phyloP scores from a whole-genome alignment of 2,797 vertebrate species.

The Crypturellus tataupa region DNA sequence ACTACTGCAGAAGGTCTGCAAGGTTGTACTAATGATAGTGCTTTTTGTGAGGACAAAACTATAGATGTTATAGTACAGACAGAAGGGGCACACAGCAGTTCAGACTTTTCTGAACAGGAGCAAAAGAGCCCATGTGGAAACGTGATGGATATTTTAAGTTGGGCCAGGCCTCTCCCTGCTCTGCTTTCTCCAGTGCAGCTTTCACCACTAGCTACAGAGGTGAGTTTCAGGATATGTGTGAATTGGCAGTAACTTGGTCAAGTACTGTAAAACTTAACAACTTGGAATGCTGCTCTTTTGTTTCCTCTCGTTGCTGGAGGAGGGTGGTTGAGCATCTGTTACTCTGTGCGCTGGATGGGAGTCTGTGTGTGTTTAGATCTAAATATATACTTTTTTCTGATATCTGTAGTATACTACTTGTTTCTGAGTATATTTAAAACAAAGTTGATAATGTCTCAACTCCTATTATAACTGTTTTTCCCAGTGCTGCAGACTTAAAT shows the following conservation, averaged over 20 bases:
- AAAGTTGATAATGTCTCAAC: background rate
- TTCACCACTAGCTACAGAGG: conserved; percentile 62
- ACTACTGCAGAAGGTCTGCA: background rate
- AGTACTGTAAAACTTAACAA: background rate
- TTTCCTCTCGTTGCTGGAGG: background rate
- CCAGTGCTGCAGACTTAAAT: background rate
- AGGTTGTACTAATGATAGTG: background rate
- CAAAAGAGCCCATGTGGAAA: conserved; percentile 47
- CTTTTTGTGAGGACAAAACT: background rate
- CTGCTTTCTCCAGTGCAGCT: conserved; percentile 88
- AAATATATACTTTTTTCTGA: background rate
- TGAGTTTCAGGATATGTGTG: conserved; percentile 58
- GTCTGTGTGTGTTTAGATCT: background rate
- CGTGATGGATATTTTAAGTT: conserved; percentile 84
- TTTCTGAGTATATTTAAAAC: background rate
- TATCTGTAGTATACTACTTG: background rate
- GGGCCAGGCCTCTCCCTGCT: conserved; percentile 86
- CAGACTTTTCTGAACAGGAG: background rate
- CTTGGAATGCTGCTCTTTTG: background rate
- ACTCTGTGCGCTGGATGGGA: background rate
- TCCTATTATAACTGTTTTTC: background rate
- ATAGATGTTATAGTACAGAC: background rate
- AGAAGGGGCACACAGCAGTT: background rate
- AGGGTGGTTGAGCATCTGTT: background rate
- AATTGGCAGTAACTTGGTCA: background rate